Evolutionary conservation across 2,888 invertebrate genomes (phyloP), one percentile per base, ranked within the genome.

Genomic region (Nudaria mundana): DNA sequence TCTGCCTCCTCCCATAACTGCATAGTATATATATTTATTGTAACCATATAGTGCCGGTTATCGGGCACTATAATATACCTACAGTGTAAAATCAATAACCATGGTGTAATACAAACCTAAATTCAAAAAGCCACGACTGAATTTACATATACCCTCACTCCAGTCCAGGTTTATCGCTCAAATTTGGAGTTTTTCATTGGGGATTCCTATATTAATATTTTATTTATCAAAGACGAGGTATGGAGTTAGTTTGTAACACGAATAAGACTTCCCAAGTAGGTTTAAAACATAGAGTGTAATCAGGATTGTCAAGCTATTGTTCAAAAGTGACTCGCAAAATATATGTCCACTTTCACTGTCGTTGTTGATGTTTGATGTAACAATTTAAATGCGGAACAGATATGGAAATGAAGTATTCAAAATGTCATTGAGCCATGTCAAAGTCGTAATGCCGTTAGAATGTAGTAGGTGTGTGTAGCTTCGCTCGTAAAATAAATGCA

Each of bases 291-390:
- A 15, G 16, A 16, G 10, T 29, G n/a, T n/a, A n/a, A n/a, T 16
- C 29, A 29, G 15, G 16, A 18, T 63, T 66, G 43, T 48, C 40
- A 30, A 40, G 20, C 52, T 42, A 44, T 46, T 49, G 46, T 54
- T 37, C 40, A 42, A 33, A 55, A 46, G 52, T 57, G 47, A 49
- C 44, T 49, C 42, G 56, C 59, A 47, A 58, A 50, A 38, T 30
- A 30, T 25, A 44, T 42, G 36, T 30, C 44, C 45, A 57, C 62
- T 62, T 62, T 62, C 62, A 55, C 62, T 62, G 29, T 59, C 47
- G 35, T 30, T 47, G 30, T 40, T 48, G 40, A 35, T 42, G 38
- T 51, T 52, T 50, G 54, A 50, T 30, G 54, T 54, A 54, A 59
- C 54, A 32, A 37, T 53, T 56, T 49, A 53, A 53, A 58, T 53